phyloP scores from a whole-genome alignment of 2,113 vertebrate genomes.

The Apus apus region DNA sequence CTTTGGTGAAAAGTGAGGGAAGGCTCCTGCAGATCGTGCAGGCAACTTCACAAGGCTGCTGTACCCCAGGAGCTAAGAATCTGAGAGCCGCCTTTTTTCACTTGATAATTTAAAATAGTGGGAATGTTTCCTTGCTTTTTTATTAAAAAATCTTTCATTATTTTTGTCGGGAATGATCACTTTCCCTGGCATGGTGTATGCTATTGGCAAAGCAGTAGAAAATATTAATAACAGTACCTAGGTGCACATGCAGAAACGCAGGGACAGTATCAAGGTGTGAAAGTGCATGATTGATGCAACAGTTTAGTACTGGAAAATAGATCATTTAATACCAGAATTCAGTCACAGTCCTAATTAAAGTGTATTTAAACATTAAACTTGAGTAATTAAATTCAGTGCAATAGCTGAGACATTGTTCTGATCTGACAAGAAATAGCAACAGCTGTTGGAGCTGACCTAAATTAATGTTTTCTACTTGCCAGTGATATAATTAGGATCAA shows the following conservation, averaged over 20 bases:
- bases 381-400: slow-evolving; percentile 24
- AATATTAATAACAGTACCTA: neutral
- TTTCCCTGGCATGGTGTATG: neutral
- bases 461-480: slow-evolving; percentile 13
- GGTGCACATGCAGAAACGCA: neutral
- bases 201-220: neutral
- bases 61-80: neutral
- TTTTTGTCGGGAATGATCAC: neutral
- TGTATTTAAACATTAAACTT: slow-evolving; percentile 20
- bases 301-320: slow-evolving; percentile 19
- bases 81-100: neutral
- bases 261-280: neutral
- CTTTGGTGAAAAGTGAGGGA: neutral
- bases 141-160: neutral
- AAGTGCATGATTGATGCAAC: neutral
- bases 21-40: neutral
- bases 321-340: neutral
- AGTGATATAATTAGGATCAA: neutral
- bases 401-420: neutral
- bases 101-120: neutral
- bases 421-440: neutral
- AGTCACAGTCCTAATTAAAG: slow-evolving; percentile 11
- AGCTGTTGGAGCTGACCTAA: slow-evolving; percentile 5
- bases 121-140: neutral
- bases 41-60: neutral